Percentiles rank a stretch among this genome's conserved stretches.
These are phyloP conservation scores for Gouania willdenowi DNA, from an alignment of 2,797 vertebrate species.

Conservation along the genomic window DNA sequence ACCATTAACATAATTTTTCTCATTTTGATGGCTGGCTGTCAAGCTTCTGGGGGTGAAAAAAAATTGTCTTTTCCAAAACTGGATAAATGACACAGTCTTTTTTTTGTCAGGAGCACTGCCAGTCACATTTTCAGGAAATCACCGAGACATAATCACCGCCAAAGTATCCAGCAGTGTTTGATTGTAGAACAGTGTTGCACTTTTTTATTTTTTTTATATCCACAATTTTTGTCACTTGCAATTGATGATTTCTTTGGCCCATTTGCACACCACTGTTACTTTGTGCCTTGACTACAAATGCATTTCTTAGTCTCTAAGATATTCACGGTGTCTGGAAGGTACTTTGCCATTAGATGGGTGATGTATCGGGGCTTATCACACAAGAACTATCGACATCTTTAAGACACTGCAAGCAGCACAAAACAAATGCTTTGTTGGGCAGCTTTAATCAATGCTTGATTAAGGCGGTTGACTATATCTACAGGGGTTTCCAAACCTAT, in stretches of 20 bases:
- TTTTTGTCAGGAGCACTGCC: neutral
- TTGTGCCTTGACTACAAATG: too few species aligned
- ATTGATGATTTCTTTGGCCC: too few species aligned
- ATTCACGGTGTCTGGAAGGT: too few species aligned
- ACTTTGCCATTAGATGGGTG: too few species aligned
- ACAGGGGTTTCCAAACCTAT: constrained; percentile 14
- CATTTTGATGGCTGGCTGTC: constrained; percentile 3
- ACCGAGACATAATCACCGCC: neutral
- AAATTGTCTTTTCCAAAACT: neutral
- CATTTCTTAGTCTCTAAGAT: too few species aligned
- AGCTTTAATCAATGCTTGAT: constrained; percentile 11
- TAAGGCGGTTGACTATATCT: neutral
- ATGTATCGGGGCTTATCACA: constrained; percentile 1
- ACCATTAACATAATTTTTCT: constrained; percentile 1
- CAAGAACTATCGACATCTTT: constrained; percentile 7
- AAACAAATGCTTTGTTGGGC: too few species aligned
- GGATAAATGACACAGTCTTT: neutral
- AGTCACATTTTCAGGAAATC: neutral
- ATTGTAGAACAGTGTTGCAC: too few species aligned
- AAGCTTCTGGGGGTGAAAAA: neutral
- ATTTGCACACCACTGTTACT: too few species aligned
- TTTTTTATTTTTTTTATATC: too few species aligned
- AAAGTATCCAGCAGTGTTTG: too few species aligned
- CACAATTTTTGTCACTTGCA: too few species aligned
- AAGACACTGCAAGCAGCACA: neutral